These are phyloP conservation scores for Prosopocoilus inquinatus DNA, from an alignment of 2,888 invertebrate species.

Conservation along the genomic window DNA sequence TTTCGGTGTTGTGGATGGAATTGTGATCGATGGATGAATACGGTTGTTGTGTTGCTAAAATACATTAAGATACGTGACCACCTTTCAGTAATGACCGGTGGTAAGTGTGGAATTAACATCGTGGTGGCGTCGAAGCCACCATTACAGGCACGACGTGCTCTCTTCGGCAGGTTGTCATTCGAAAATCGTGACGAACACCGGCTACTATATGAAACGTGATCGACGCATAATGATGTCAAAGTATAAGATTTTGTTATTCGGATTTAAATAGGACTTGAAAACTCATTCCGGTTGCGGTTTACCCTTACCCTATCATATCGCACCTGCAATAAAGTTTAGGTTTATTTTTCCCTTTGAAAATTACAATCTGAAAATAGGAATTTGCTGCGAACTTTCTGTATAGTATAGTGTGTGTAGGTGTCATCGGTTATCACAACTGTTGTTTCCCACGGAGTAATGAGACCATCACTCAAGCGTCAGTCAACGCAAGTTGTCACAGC, in stretches of 20 bases:
- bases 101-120: conserved; percentile 44
- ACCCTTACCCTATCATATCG: conserved; percentile 39
- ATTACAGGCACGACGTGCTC: conserved; percentile 25
- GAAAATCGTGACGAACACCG: conserved; percentile 48
- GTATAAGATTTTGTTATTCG: conserved; percentile 41
- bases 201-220: conserved; percentile 51
- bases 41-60: neutral
- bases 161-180: conserved; percentile 36
- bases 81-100: conserved; percentile 41
- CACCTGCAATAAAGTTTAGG: no score
- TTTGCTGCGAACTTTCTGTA: no score
- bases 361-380: no score
- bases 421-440: conserved; percentile 34
- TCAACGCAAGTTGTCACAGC: conserved; percentile 33
- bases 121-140: conserved; percentile 20
- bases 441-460: conserved; percentile 40
- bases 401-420: conserved; percentile 28
- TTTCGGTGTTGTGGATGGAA: no score
- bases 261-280: conserved; percentile 32
- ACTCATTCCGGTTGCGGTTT: conserved; percentile 36
- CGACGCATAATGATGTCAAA: conserved; percentile 48
- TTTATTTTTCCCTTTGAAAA: no score
- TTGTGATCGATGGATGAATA: neutral
- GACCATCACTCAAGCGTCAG: conserved; percentile 40
- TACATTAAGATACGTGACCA: conserved; percentile 37